Base-by-base conservation (phyloP, 2,797 vertebrate genomes). In the Coilia nasus region DNA sequence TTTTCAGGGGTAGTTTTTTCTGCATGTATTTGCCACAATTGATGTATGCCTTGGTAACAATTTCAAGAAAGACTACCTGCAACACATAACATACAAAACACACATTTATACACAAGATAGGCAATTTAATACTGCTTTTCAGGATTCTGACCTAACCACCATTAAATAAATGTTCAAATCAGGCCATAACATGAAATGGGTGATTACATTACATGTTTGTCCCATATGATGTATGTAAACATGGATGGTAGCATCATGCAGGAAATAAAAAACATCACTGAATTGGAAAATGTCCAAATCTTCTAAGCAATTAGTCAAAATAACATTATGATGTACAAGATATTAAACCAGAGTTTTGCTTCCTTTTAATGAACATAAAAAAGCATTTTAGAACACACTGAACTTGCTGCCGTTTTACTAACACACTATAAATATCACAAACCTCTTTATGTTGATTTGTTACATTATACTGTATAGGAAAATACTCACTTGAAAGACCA, bases 401-500 rank as follows among this genome's bases (percentile, higher is more conserved):
- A 60, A 60, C 57, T 60, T 60, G 57, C 54, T 57, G 54, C n/a
- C n/a, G 12, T 60, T 60, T 19, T n/a, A n/a, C n/a, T n/a, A n/a
- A n/a, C n/a, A n/a, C n/a, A n/a, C n/a, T 60, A 60, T 60, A 60
- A 9, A 60, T n/a, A n/a, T 60, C 2, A 60, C 5, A 60, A 60
- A 21, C 21, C 19, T 60, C 57, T 60, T 60, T 60, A 4, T 60
- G 57, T 60, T 60, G 57, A 60, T 21, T 57, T 57, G 1, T 60
- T 60, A 21, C 57, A 60, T 60, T 21, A 3, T 2, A 60, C 56
- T 60, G 57, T 59, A 60, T 60, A 83, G 54, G 14, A 60, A 60
- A 83, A 31, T n/a, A 64, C 82, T 83, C 31, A 44, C 57, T 60
- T 85, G 78, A 10, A 81, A 81, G 56, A 82, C 81, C 81, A 82